Evolutionary conservation across 2,113 vertebrate species (phyloP).

Genomic region (Strigops habroptila): DNA sequence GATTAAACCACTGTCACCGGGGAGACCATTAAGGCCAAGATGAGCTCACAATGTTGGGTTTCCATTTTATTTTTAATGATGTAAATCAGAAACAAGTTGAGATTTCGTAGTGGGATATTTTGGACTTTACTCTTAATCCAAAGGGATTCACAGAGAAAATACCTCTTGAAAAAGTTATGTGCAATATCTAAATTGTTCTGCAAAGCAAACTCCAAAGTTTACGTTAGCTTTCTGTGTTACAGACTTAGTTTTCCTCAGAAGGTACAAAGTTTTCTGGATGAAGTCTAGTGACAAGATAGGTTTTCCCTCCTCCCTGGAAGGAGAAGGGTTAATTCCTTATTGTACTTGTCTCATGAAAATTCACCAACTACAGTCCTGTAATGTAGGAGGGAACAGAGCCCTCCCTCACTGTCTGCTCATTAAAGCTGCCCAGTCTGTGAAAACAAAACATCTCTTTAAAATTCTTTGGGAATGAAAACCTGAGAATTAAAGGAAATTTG

Average conservation of each 20-base stretch:
- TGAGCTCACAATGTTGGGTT: not conserved
- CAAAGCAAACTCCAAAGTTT: not conserved
- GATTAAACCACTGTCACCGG: not conserved
- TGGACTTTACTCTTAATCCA: not conserved
- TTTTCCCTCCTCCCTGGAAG: not conserved
- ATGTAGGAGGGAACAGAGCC: rapidly evolving
- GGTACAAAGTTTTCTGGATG: not conserved
- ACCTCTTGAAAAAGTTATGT: not conserved
- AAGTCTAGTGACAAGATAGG: not conserved
- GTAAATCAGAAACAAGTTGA: not conserved
- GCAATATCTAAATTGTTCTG: not conserved
- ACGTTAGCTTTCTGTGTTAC: not conserved
- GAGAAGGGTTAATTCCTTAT: not conserved
- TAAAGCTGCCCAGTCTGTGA: not conserved
- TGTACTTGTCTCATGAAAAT: not conserved
- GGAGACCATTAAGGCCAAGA: not conserved
- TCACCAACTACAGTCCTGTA: not conserved
- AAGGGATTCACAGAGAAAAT: not conserved
- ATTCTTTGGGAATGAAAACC: not conserved
- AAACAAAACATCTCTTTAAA: not conserved
- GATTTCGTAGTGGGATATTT: not conserved
- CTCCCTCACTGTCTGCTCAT: not conserved
- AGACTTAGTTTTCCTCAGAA: not conserved
- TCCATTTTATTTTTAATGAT: not conserved
- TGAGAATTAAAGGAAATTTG: not conserved